These are phyloP conservation scores for Leuciscus idus DNA, from an alignment of 2,113 vertebrate species.

Conservation along the genomic window DNA sequence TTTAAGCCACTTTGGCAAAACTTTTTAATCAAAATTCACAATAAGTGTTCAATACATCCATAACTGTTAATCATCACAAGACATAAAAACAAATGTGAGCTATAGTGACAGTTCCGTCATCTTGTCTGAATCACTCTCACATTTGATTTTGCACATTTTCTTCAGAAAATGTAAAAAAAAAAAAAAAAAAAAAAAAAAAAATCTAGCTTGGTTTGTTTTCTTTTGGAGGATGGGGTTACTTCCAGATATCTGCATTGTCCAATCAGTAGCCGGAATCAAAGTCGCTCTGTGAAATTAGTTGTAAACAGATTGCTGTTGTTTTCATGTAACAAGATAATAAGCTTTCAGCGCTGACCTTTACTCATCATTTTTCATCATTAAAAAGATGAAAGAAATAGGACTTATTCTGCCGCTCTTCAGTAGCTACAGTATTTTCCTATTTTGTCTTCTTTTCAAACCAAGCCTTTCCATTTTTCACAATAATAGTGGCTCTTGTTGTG, in stretches of 20 bases:
- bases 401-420: conserved; percentile 1
- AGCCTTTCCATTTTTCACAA: conserved; percentile 13
- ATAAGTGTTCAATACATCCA: neutral
- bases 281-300: neutral
- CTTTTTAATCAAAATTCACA: neutral
- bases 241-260: conserved; percentile 1
- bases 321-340: conserved; percentile 28
- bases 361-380: conserved; percentile 37
- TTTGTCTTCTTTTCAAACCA: conserved; percentile 22
- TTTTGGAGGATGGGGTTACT: neutral
- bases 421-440: neutral
- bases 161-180: neutral
- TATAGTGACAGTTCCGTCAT: neutral
- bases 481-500: neutral
- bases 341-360: conserved; percentile 27
- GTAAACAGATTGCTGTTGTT: conserved; percentile 13
- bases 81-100: neutral
- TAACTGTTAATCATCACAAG: neutral
- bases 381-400: conserved; percentile 40
- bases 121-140: neutral
- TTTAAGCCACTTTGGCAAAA: neutral
- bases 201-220: neutral
- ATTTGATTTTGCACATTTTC: neutral
- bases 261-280: conserved; percentile 25
- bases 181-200: neutral